Evolutionary conservation across 1,140 invertebrate genomes (phyloP).

Genomic region (Drosophila sucinea): DNA sequence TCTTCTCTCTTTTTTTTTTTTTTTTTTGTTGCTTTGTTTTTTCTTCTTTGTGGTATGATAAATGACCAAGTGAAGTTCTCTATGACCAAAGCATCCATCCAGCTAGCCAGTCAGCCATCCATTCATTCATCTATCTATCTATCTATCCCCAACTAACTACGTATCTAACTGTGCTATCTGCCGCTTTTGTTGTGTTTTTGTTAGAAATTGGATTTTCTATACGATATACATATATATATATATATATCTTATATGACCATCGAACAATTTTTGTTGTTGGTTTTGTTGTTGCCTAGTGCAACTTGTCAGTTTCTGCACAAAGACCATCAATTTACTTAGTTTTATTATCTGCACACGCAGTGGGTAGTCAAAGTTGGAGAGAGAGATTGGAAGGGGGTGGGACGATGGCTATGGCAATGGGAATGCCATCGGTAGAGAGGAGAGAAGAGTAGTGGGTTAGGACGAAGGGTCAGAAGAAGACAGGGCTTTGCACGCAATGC

Average conservation of each 20-base stretch:
- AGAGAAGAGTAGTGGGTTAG: slow-evolving; percentile 14
- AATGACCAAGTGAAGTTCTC: slow-evolving; percentile 49
- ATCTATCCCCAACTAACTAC: slow-evolving; percentile 31
- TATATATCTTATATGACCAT: slow-evolving; percentile 62
- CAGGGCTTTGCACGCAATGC: slow-evolving; percentile 71
- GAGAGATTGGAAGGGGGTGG: no score
- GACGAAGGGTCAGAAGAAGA: slow-evolving; percentile 27
- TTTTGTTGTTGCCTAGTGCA: slow-evolving; percentile 43
- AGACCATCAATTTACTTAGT: slow-evolving; percentile 81
- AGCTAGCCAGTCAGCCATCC: slow-evolving; percentile 19
- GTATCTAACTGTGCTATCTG: slow-evolving; percentile 60
- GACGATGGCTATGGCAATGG: not conserved
- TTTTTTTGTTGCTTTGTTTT: slow-evolving; percentile 32
- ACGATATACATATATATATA: slow-evolving; percentile 9
- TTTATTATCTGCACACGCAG: slow-evolving; percentile 80
- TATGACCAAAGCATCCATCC: slow-evolving; percentile 42
- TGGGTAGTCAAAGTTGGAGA: slow-evolving; percentile 37
- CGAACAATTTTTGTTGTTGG: slow-evolving; percentile 54
- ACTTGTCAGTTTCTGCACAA: slow-evolving; percentile 79
- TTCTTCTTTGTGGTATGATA: slow-evolving; percentile 50
- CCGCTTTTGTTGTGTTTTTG: slow-evolving; percentile 37
- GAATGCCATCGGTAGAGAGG: not conserved
- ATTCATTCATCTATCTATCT: slow-evolving; percentile 36
- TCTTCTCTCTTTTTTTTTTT: slow-evolving; percentile 33
- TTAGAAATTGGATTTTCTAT: slow-evolving; percentile 49